These are phyloP conservation scores for Melipona beecheii DNA, from an alignment of 2,888 invertebrate species.

Conservation along the genomic window DNA sequence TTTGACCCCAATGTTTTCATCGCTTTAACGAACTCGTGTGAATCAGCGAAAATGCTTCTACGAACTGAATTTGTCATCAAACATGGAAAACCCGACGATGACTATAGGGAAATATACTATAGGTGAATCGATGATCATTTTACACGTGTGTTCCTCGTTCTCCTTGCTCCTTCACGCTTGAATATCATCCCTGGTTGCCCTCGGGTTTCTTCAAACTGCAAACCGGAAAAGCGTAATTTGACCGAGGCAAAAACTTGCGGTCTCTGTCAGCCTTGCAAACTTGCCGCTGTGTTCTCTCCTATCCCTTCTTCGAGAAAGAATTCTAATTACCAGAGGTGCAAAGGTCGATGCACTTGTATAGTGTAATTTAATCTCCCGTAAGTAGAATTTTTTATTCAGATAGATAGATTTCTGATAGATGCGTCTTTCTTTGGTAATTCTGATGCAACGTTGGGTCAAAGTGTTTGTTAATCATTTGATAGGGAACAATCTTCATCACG, in stretches of 20 bases:
- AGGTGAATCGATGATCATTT: background rate
- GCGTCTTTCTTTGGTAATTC: background rate
- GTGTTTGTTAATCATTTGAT: background rate
- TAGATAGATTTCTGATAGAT: background rate
- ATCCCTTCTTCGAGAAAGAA: background rate
- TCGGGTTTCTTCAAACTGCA: constrained; percentile 11
- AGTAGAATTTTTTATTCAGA: background rate
- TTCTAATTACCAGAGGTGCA: background rate
- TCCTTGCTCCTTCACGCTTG: background rate
- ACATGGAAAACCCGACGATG: background rate
- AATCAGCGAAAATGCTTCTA: constrained; percentile 58
- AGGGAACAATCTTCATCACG: background rate
- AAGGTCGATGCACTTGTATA: background rate
- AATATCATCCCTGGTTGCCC: background rate
- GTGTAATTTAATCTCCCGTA: too few relatives aligned
- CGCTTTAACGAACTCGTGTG: constrained; percentile 56
- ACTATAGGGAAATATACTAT: constrained; percentile 5
- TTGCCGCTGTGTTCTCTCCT: background rate
- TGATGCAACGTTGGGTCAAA: background rate
- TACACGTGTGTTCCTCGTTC: background rate
- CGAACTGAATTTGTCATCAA: background rate
- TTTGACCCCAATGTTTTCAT: constrained; percentile 67
- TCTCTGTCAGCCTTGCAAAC: background rate
- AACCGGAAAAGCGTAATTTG: constrained; percentile 25
- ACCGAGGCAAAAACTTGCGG: constrained; percentile 19